Evolutionary conservation across 2,797 vertebrate species (phyloP).

Genomic region (Synaphobranchus kaupii): DNA sequence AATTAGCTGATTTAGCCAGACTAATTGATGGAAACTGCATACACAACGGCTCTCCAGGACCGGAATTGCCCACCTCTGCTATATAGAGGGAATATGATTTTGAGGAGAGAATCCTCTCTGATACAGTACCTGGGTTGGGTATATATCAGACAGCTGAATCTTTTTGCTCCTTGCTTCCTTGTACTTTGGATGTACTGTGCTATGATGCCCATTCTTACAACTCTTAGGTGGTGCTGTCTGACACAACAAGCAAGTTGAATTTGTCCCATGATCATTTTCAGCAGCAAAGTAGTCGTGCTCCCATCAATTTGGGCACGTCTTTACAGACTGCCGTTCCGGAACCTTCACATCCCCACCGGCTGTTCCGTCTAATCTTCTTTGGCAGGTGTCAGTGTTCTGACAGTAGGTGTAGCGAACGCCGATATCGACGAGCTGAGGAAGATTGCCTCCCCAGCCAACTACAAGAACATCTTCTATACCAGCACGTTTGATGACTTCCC

Average conservation of each 20-base stretch:
- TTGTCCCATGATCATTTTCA: not conserved
- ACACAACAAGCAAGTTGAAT: not conserved
- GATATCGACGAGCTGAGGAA: constrained; percentile 76
- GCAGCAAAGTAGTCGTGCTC: not conserved
- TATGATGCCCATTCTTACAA: not conserved
- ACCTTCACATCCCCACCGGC: not conserved
- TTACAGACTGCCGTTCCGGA: not conserved
- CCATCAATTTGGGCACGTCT: not conserved
- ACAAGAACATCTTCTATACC: constrained; percentile 80
- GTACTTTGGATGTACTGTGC: not conserved
- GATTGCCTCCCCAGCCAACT: constrained; percentile 75
- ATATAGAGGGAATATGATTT: not conserved
- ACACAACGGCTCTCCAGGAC: no score
- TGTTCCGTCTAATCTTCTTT: not conserved
- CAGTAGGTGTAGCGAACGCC: constrained; percentile 80
- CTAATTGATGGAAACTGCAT: no score
- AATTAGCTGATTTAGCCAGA: no score
- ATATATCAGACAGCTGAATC: not conserved
- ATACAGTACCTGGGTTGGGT: no score
- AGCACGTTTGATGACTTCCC: constrained; percentile 83
- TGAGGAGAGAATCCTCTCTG: no score
- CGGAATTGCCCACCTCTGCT: no score
- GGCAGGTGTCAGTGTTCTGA: constrained; percentile 80
- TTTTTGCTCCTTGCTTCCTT: not conserved
- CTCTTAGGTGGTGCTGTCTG: not conserved